phyloP scores from a whole-genome alignment of 1,140 invertebrate genomes.

The Penaeus japonicus region DNA sequence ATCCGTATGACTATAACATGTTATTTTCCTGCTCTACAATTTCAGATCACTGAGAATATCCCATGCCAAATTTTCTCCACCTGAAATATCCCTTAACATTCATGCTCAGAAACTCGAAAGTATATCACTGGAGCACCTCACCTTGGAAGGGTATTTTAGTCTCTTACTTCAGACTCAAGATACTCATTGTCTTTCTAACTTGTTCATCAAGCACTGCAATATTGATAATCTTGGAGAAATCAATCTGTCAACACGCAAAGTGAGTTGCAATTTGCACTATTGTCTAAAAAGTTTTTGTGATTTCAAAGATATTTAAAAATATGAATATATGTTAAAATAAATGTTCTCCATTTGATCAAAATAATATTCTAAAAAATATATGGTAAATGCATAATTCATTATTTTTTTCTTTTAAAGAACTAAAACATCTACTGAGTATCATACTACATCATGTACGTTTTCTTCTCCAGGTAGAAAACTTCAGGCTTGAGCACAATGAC shows the following conservation, averaged over 20 bases:
- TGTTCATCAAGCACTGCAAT: background rate
- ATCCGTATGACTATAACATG: background rate
- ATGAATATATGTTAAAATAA: too few relatives aligned
- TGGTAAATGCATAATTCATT: too few relatives aligned
- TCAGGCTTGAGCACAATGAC: constrained; percentile 1
- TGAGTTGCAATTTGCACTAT: background rate
- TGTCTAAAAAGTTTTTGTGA: too few relatives aligned
- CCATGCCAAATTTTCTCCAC: background rate
- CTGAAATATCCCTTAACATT: background rate
- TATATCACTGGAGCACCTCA: background rate
- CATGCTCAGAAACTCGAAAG: constrained; percentile 19
- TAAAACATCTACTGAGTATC: too few relatives aligned
- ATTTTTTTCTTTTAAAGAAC: too few relatives aligned
- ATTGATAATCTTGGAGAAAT: constrained; percentile 23
- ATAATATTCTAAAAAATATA: too few relatives aligned
- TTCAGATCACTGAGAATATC: background rate
- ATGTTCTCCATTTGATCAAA: too few relatives aligned
- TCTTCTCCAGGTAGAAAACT: background rate
- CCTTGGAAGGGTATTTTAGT: background rate
- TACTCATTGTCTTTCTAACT: background rate
- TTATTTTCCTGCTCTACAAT: background rate
- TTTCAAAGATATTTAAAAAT: too few relatives aligned
- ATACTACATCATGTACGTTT: too few relatives aligned
- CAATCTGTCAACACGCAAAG: constrained; percentile 7
- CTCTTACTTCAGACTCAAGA: constrained; percentile 13